Percentiles rank a stretch among this genome's conserved stretches.
phyloP scores from a whole-genome alignment of 2,888 invertebrate species.

The Clistopyga incitator region DNA sequence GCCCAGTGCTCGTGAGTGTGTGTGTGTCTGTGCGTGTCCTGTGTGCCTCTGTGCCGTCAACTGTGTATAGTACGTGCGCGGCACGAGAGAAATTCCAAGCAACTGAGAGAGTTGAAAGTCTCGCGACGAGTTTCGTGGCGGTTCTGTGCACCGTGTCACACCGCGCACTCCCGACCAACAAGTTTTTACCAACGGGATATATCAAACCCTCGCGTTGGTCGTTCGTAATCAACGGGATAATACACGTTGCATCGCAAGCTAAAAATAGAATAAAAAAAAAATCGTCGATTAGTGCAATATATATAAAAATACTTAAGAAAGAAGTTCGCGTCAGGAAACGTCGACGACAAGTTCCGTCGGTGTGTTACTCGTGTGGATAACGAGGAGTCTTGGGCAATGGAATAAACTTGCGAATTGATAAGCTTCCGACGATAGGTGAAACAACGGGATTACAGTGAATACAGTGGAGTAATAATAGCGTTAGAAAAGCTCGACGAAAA shows the following conservation, averaged over 20 bases:
- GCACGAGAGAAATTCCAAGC: not conserved
- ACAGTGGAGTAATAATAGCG: not conserved
- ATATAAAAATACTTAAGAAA: not conserved
- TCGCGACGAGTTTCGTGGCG: constrained; percentile 26
- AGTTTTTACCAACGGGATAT: constrained; percentile 44
- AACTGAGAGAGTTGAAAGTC: constrained; percentile 19
- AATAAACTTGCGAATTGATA: constrained; percentile 31
- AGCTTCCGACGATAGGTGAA: not conserved
- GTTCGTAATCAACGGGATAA: constrained; percentile 7
- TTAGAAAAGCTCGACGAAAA: not conserved
- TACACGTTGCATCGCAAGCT: not conserved
- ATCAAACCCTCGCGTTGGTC: constrained; percentile 25
- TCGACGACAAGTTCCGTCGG: not conserved
- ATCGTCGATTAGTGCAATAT: not conserved
- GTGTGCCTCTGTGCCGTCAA: not conserved
- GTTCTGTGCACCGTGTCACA: constrained; percentile 10
- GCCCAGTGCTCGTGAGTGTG: not conserved
- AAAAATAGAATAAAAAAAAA: not conserved
- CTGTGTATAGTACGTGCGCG: constrained; percentile 11
- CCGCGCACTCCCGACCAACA: constrained; percentile 22
- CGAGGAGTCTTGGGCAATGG: constrained; percentile 23
- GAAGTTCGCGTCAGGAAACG: not conserved
- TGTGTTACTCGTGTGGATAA: not conserved
- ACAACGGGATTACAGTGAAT: constrained; percentile 3
- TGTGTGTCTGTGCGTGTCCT: not conserved